These are phyloP conservation scores for Leucophenga maculata DNA, from an alignment of 2,888 invertebrate genomes.

Conservation along the genomic window DNA sequence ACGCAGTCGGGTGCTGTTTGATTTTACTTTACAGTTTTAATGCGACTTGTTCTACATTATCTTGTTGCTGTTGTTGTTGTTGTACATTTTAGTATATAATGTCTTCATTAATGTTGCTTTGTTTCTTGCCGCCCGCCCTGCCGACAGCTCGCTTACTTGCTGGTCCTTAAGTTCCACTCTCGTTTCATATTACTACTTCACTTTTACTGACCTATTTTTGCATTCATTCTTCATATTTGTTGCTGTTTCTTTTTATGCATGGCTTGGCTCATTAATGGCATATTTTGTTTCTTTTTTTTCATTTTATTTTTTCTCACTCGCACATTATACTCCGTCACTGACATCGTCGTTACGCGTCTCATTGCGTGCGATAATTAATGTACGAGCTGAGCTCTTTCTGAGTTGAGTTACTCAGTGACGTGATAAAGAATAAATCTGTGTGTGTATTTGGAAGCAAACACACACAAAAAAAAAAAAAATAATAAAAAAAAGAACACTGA, in stretches of 20 bases:
- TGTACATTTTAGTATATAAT: neutral
- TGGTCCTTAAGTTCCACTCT: neutral
- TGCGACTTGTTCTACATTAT: neutral
- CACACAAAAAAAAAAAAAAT: neutral
- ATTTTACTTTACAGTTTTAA: constrained; percentile 19
- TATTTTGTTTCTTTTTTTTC: neutral
- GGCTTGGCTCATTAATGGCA: constrained; percentile 16
- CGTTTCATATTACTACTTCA: constrained; percentile 1
- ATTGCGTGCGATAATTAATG: constrained; percentile 14
- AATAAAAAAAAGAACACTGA: neutral
- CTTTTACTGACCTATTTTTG: constrained; percentile 7
- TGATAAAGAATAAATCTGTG: constrained; percentile 3
- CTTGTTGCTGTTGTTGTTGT: neutral
- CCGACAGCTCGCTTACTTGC: neutral
- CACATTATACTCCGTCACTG: neutral
- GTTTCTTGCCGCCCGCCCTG: neutral
- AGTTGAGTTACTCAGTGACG: neutral
- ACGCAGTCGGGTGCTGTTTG: constrained; percentile 22
- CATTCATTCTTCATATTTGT: constrained; percentile 1
- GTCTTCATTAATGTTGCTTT: neutral
- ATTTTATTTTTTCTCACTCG: neutral
- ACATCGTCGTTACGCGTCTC: neutral
- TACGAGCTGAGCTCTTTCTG: neutral
- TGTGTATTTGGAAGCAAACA: neutral
- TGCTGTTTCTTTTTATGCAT: neutral